Conservation (phyloP, 2,888 invertebrate species). For the Spisula solida region DNA sequence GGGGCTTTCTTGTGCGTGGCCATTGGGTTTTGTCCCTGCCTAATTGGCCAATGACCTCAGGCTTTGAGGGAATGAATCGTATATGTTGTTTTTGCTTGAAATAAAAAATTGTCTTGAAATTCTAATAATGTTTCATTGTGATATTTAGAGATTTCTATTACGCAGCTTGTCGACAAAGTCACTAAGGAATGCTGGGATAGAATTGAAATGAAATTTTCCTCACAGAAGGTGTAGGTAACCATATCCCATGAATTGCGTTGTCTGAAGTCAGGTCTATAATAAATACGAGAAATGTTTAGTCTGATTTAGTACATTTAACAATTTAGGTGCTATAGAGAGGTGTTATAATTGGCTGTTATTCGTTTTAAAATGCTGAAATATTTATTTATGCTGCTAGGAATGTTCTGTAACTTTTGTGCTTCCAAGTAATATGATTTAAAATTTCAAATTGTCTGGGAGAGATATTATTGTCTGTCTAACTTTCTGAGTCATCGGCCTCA, state of each 20-base stretch:
- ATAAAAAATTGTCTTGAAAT: neutral
- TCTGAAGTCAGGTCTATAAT: neutral
- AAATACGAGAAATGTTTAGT: neutral
- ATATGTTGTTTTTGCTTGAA: neutral
- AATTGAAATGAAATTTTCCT: neutral
- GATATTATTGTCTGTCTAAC: neutral
- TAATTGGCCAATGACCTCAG: no score
- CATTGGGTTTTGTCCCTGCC: no score
- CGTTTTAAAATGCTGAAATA: slow-evolving; percentile 19
- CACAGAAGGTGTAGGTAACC: neutral
- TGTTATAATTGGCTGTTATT: slow-evolving; percentile 13
- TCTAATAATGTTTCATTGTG: neutral
- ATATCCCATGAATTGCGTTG: neutral
- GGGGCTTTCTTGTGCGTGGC: no score
- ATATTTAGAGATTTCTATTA: neutral
- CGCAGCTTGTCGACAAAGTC: neutral
- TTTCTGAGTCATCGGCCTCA: neutral
- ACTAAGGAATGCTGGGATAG: neutral
- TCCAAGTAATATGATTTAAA: neutral
- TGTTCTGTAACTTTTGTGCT: neutral
- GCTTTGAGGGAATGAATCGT: no score
- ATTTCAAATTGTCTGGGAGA: neutral
- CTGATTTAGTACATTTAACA: slow-evolving; percentile 5
- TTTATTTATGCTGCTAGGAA: slow-evolving; percentile 2
- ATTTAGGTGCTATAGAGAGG: neutral